Base-by-base conservation (phyloP, 1,140 invertebrate species). In the Maniola jurtina region DNA sequence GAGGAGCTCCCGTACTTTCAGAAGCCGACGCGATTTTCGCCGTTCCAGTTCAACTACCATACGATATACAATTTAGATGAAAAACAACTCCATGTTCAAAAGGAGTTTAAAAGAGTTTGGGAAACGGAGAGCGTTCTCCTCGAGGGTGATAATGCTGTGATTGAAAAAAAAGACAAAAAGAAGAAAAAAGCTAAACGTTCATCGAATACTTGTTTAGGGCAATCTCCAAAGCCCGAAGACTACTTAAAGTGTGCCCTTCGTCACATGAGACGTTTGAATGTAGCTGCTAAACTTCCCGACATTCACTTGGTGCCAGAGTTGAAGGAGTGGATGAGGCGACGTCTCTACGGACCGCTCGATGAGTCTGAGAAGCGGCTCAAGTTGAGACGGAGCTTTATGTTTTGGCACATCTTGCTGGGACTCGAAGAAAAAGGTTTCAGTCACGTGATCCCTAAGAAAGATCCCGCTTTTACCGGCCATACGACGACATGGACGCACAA, bases 291-390 rank as follows among this genome's bases (percentile, higher is more conserved):
- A 40, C 61, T 88, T 13, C 87, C 87, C 6, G 86, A 89, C 56
- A 68, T 87, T 9, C 82, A 89, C 58, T 74, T 87, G 33, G 84
- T 80, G 7, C 86, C 86, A 13, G 83, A 84, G 36, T 70, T 90
- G 14, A 79, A 76, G 33, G 88, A 86, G 75, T 90, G 88, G 88
- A 90, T 90, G 86, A 77, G 88, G 10, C 63, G 66, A 9, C 75
- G 88, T 45, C 81, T 90, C 13, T 75, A 78, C 38, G 88, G 88
- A 7, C 84, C 83, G 0, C 71, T 67, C 38, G 77, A 70, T 2
- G n/a, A 11, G 2, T 11, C 36, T 8, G 71, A 79, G 60, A 88
- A 79, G 36, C 55, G 62, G 16, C 71, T 72, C 60, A 73, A 81
- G 60, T 50, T 86, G 57, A 66, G 71, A 0, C 76, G 79, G 58